Conservation (phyloP, 1,140 invertebrate genomes). For the Cataglyphis hispanica region DNA sequence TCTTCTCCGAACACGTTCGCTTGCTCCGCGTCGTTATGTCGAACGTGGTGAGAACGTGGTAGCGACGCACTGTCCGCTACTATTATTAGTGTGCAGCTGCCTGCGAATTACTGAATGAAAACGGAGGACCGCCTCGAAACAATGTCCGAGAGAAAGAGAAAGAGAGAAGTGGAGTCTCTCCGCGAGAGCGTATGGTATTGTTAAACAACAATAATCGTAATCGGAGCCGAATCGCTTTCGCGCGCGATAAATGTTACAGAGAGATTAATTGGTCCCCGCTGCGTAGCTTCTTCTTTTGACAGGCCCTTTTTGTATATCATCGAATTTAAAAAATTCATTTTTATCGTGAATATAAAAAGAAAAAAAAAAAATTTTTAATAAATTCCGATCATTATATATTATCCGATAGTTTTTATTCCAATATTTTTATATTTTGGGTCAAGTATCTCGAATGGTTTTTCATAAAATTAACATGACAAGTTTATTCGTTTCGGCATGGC, state of each 20-base stretch:
- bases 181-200: constrained; percentile 33
- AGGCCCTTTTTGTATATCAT: neutral
- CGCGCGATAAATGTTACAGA: constrained; percentile 13
- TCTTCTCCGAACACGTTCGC: constrained; percentile 50
- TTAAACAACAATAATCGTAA: constrained; percentile 74
- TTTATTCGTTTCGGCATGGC: too few species aligned
- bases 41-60: constrained; percentile 64
- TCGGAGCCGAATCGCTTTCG: constrained; percentile 29
- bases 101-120: constrained; percentile 85
- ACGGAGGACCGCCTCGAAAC: constrained; percentile 81
- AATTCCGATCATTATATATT: too few species aligned
- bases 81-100: constrained; percentile 86
- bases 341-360: too few species aligned
- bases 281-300: neutral
- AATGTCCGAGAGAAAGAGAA: constrained; percentile 78
- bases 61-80: constrained; percentile 79
- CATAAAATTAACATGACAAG: too few species aligned
- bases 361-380: too few species aligned
- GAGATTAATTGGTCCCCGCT: constrained; percentile 33
- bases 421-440: too few species aligned
- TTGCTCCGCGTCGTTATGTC: constrained; percentile 58
- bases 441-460: too few species aligned
- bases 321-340: neutral
- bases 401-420: too few species aligned
- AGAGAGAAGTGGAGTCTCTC: neutral